Evolutionary conservation across 2,888 invertebrate species (phyloP).

Genomic region (Rhorus exstirpatorius): DNA sequence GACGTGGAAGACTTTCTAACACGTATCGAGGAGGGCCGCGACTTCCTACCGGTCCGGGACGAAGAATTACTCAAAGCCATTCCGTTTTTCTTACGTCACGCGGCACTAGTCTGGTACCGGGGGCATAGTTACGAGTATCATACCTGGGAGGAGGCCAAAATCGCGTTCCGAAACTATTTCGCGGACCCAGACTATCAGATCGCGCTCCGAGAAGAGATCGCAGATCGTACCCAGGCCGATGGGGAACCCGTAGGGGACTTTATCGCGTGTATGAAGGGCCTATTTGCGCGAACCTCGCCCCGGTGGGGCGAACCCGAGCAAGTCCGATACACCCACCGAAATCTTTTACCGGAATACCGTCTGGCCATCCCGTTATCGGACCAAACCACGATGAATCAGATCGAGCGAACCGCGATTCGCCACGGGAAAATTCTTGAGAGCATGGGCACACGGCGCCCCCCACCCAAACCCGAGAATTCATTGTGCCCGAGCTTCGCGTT

Average conservation of each 20-base stretch:
- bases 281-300: slow-evolving; percentile 25
- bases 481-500: slow-evolving; percentile 41
- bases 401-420: background rate
- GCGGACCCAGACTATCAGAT: slow-evolving; percentile 48
- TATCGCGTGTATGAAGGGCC: slow-evolving; percentile 26
- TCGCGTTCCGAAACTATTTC: slow-evolving; percentile 7
- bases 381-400: background rate
- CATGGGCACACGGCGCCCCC: background rate
- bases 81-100: slow-evolving; percentile 9
- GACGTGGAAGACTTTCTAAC: slow-evolving; percentile 44
- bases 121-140: background rate
- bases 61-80: slow-evolving; percentile 4
- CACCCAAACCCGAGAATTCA: slow-evolving; percentile 38
- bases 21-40: slow-evolving; percentile 35
- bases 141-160: slow-evolving; percentile 13
- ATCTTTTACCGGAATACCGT: slow-evolving; percentile 8
- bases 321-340: slow-evolving; percentile 16
- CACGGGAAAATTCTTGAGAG: slow-evolving; percentile 4
- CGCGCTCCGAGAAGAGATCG: slow-evolving; percentile 28
- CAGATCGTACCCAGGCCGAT: background rate
- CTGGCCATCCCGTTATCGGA: background rate
- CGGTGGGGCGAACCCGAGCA: slow-evolving; percentile 23
- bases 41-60: slow-evolving; percentile 3
- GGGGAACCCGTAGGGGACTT: slow-evolving; percentile 23
- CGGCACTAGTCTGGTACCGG: slow-evolving; percentile 35